A percentile compares a stretch with the other conserved stretches of the same genome.
phyloP scores from a whole-genome alignment of 2,888 invertebrate genomes.

The Idaea biselata region DNA sequence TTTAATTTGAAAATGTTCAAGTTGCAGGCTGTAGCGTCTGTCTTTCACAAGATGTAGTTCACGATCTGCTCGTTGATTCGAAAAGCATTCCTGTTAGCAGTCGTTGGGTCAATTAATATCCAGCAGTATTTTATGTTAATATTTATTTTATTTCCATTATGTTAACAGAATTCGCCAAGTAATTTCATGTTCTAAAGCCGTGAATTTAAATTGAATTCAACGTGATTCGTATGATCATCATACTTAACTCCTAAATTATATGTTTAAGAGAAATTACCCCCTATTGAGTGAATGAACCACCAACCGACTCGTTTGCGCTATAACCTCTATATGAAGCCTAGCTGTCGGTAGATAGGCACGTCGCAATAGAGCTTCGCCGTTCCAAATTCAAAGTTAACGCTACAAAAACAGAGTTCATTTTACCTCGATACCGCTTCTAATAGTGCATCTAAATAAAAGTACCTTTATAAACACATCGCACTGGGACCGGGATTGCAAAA shows the following conservation, averaged over 20 bases:
- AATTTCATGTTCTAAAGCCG: not conserved
- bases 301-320: conserved; percentile 18
- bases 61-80: too few species aligned
- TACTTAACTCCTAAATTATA: not conserved
- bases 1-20: not conserved
- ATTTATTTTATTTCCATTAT: too few species aligned
- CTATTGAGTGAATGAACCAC: conserved; percentile 19
- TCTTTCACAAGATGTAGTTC: too few species aligned
- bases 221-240: not conserved
- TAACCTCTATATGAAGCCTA: conserved; percentile 17
- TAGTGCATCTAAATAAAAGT: conserved; percentile 23
- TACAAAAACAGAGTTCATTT: conserved; percentile 6
- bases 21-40: too few species aligned
- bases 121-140: conserved; percentile 8
- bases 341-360: conserved; percentile 11
- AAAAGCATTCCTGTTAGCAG: too few species aligned
- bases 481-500: conserved; percentile 22
- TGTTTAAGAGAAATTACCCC: conserved; percentile 15
- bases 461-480: conserved; percentile 19
- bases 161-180: not conserved
- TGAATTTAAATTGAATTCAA: not conserved
- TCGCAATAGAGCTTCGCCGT: not conserved
- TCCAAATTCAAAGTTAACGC: conserved; percentile 3
- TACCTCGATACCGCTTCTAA: conserved; percentile 8
- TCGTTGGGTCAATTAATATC: too few species aligned